A percentile compares a stretch with the other conserved stretches of the same genome.
phyloP scores from a whole-genome alignment of 2,888 invertebrate species.

The Tipula confusa region DNA sequence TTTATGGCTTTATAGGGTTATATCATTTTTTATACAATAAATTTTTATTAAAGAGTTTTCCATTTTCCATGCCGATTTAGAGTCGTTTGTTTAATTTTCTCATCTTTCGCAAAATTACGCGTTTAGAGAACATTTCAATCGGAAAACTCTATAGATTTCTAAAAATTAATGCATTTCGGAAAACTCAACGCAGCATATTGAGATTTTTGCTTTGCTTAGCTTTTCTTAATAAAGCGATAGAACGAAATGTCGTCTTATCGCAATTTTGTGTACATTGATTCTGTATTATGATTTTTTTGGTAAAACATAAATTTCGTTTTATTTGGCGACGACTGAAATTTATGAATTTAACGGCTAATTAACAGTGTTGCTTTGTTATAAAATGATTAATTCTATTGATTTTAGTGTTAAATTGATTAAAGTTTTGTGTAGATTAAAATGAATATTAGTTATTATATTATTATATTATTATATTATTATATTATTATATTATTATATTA shows the following conservation, averaged over 20 bases:
- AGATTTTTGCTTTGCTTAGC: neutral
- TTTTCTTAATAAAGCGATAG: neutral
- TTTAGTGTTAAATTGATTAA: too few relatives aligned
- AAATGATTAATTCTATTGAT: too few relatives aligned
- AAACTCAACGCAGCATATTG: neutral
- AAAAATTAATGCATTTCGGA: neutral
- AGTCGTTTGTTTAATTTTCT: too few relatives aligned
- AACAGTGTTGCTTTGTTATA: too few relatives aligned
- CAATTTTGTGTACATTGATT: neutral
- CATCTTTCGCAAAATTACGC: too few relatives aligned
- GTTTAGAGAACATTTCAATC: too few relatives aligned
- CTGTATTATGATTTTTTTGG: neutral
- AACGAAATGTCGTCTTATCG: neutral
- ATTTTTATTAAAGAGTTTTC: too few relatives aligned
- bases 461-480: too few relatives aligned
- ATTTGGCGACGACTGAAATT: neutral
- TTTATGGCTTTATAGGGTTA: neutral
- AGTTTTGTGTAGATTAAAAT: too few relatives aligned
- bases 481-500: too few relatives aligned
- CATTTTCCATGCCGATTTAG: too few relatives aligned
- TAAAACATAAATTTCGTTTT: neutral
- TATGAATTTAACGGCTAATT: neutral
- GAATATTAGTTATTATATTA: too few relatives aligned
- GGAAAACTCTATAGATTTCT: neutral
- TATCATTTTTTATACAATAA: neutral